A percentile compares a stretch with the other conserved stretches of the same genome.
Conservation (phyloP, 2,888 invertebrate genomes). For the Campaea margaritaria region DNA sequence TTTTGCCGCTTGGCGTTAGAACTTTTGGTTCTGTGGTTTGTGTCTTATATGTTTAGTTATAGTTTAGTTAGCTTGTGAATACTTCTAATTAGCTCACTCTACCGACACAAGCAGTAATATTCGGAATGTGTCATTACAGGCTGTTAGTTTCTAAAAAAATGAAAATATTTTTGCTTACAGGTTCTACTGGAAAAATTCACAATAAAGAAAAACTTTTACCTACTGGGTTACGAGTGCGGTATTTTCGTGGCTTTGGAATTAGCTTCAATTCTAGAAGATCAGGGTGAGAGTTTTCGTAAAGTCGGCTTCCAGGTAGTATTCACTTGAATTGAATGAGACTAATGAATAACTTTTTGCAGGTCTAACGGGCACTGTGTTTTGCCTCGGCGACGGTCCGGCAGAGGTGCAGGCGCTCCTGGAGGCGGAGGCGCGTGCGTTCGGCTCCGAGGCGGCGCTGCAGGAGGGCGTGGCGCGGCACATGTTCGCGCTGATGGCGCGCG, state of each 20-base stretch:
- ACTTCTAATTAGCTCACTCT: too few species aligned
- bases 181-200: constrained; percentile 46
- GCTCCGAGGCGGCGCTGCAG: constrained; percentile 47
- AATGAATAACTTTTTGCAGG: constrained; percentile 43
- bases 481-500: constrained; percentile 40
- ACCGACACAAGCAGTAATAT: too few species aligned
- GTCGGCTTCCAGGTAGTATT: too few species aligned
- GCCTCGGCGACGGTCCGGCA: constrained; percentile 53
- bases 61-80: too few species aligned
- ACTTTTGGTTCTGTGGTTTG: too few species aligned
- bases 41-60: too few species aligned
- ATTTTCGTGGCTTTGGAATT: constrained; percentile 56
- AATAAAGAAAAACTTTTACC: constrained; percentile 49
- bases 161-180: constrained; percentile 40
- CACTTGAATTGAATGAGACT: not conserved
- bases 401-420: constrained; percentile 47
- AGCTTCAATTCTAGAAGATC: constrained; percentile 56
- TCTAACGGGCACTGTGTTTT: constrained; percentile 54
- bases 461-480: constrained; percentile 47
- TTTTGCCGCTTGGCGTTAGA: too few species aligned
- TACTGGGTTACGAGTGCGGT: constrained; percentile 62
- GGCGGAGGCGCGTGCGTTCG: constrained; percentile 38
- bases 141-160: not conserved
- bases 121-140: too few species aligned
- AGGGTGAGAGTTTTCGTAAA: constrained; percentile 46